Evolutionary conservation across 1,140 invertebrate genomes (phyloP), one percentile per base, ranked within the genome.

Genomic region (Pseudoatta argentina): DNA sequence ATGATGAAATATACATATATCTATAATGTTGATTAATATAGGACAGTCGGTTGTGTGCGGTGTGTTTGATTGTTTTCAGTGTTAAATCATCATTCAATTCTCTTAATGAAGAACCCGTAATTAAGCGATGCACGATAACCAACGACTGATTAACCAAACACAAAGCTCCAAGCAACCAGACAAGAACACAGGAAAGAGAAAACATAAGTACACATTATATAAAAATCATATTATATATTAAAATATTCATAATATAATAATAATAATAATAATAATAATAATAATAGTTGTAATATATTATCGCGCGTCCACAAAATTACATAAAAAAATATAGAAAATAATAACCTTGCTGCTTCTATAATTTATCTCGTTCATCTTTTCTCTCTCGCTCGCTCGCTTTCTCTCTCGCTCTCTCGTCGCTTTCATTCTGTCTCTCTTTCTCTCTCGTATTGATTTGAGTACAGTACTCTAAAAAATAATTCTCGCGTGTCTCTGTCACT

Each of bases 241-340:
- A 94, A 94, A 95, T 95, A 94, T 94, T 91, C 92, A 93, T 94
- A 94, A 94, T 94, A 91, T 90, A 90, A 91, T 92, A 92, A 92
- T 95, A 57, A 91, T 92, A 92, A 92, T 95, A 92, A 87, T 92
- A 88, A 91, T 90, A 90, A 91, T 92, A 92, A 92, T 95, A 92
- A 92, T 95, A 92, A 87, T 92, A 88, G 72, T 91, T 82, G 53
- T 93, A 93, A 94, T 94, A 95, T 95, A 94, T 94, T 94, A 94
- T 94, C 93, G 93, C 92, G 92, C 93, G 90, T 94, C 87, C 93
- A 88, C 94, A 95, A 94, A 95, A 95, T 95, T 95, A 94, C 92
- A 95, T 95, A 95, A 95, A 95, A 95, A 95, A 95, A 95, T 95
- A 95, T 94, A 95, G 94, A 95, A 95, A 95, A 95, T 94, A 94